Conservation (phyloP, 2,888 invertebrate genomes). For the Helobdella robusta region DNA sequence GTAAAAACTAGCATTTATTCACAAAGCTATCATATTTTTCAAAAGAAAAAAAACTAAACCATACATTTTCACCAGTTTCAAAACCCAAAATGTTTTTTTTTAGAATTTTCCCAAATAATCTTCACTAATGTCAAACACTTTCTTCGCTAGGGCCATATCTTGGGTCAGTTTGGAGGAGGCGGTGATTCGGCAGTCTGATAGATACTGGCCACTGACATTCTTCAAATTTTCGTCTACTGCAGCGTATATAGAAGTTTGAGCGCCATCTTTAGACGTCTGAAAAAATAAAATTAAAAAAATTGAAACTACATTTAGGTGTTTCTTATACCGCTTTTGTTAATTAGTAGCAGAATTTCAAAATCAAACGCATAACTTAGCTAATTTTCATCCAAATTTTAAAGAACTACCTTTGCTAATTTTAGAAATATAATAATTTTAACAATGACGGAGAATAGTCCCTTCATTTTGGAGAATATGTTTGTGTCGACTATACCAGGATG, state of each 20-base stretch:
- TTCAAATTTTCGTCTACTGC: slow-evolving; percentile 28
- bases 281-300: neutral
- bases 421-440: too few species aligned
- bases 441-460: too few species aligned
- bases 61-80: too few species aligned
- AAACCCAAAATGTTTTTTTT: too few species aligned
- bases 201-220: slow-evolving; percentile 28
- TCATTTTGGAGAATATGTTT: slow-evolving; percentile 37
- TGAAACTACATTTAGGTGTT: slow-evolving; percentile 31
- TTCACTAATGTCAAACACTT: slow-evolving; percentile 12
- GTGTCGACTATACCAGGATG: slow-evolving; percentile 42
- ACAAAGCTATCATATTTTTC: too few species aligned
- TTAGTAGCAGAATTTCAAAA: too few species aligned
- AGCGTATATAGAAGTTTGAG: slow-evolving; percentile 29
- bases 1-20: too few species aligned
- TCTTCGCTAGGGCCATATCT: slow-evolving; percentile 1
- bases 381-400: too few species aligned
- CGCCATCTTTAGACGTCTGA: slow-evolving; percentile 30
- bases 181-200: slow-evolving; percentile 26
- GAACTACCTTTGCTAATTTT: too few species aligned
- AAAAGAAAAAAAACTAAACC: too few species aligned
- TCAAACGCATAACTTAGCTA: too few species aligned
- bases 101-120: neutral
- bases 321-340: too few species aligned
- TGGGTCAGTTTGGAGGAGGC: neutral